phyloP scores from a whole-genome alignment of 1,140 invertebrate genomes.

The Ooceraea biroi region DNA sequence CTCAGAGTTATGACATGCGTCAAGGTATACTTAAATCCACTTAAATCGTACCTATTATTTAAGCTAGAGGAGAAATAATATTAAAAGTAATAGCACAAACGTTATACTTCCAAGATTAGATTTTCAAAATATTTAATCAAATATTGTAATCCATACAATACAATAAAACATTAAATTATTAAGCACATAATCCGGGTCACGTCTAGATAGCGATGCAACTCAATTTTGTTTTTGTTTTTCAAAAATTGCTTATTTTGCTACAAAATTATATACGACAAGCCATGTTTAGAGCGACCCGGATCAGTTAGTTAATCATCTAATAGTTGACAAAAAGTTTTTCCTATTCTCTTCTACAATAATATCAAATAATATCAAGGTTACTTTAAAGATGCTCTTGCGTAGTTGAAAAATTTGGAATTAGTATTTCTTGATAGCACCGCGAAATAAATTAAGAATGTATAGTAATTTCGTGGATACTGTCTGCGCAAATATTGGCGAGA shows the following conservation, averaged over 20 bases:
- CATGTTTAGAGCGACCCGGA: no score
- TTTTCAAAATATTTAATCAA: not conserved
- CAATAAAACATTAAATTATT: no score
- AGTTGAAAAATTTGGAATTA: conserved; percentile 14
- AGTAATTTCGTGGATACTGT: conserved; percentile 27
- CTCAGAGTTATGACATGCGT: no score
- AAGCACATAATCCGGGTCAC: no score
- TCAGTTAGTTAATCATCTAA: no score
- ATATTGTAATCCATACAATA: not conserved
- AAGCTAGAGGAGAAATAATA: not conserved
- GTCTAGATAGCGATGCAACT: no score
- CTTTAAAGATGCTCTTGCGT: not conserved
- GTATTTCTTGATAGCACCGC: conserved; percentile 32
- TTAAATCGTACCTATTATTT: no score
- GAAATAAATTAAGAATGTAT: conserved; percentile 49
- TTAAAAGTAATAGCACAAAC: not conserved
- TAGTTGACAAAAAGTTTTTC: not conserved
- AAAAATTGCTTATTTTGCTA: no score
- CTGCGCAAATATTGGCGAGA: conserved; percentile 37
- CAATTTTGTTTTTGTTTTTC: no score
- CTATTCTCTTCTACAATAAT: not conserved
- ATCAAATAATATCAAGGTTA: conserved; percentile 28
- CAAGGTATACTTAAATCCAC: no score
- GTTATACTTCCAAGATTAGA: not conserved
- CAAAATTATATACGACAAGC: no score